Base-by-base conservation (phyloP, 1,140 invertebrate species). In the Drosophila virilis region DNA sequence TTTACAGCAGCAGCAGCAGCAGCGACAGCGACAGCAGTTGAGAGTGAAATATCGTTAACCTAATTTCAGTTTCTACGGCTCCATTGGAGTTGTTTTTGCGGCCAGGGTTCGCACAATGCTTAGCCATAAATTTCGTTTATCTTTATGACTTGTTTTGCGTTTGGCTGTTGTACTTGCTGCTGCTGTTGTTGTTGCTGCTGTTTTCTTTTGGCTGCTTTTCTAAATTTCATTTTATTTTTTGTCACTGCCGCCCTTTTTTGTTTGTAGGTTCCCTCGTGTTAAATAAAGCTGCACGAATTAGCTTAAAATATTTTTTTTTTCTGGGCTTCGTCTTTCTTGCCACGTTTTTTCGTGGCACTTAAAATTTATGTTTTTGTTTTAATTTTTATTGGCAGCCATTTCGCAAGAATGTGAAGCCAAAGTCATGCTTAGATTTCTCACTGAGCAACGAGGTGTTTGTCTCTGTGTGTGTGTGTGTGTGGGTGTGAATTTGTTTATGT, bases 21-120 rank as follows among this genome's bases (percentile, higher is more conserved):
- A 38, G 52, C 60, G 61, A 73, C 80, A 79, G 72, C 45, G 51
- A 54, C 55, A 45, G 42, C 51, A 22, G 48, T 35, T 46, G 75
- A 85, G 76, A 88, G 77, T 89, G 83, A 88, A 88, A 88, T 89
- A 88, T 89, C 84, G 84, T 88, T 88, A 88, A 89, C 84, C 84
- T 88, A 88, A 88, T 88, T 88, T 89, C 72, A 55, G 85, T 72
- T 57, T 38, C 57, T 59, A 59, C 46, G 43, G 70, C 75, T 78
- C 64, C 66, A 32, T 61, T 51, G 62, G 38, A 65, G 77, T 79
- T 86, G 84, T 80, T 77, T 68, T 60, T 71, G 37, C 59, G 67
- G 51, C 67, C 52, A 59, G 55, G 70, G 46, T 74, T 78, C 69
- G 67, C 82, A 76, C 78, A 71, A 85, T 77, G 79, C 83, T 85